These are phyloP conservation scores for Aleiodes alternator DNA, from an alignment of 2,888 invertebrate species.

Conservation along the genomic window DNA sequence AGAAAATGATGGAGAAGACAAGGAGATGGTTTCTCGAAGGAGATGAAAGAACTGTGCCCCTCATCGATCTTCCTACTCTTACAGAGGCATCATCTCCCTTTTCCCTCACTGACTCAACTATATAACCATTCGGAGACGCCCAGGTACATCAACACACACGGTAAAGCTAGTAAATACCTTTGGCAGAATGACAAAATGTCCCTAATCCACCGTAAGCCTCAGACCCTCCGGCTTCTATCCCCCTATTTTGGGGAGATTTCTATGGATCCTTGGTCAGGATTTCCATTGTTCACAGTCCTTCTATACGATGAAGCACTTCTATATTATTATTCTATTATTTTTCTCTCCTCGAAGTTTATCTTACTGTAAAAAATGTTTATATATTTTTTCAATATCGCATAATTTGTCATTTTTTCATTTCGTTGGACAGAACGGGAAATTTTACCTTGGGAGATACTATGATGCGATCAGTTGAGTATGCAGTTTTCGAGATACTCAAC, in stretches of 20 bases:
- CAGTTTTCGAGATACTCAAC: too few relatives aligned
- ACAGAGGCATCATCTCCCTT: constrained; percentile 21
- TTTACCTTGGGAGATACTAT: too few relatives aligned
- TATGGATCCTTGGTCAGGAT: constrained; percentile 44
- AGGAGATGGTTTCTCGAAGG: constrained; percentile 35
- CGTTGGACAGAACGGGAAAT: too few relatives aligned
- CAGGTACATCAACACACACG: constrained; percentile 47
- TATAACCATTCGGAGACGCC: constrained; percentile 14
- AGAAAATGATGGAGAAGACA: constrained; percentile 23
- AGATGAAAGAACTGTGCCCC: constrained; percentile 45
- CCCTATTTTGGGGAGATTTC: constrained; percentile 48
- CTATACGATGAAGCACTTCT: constrained; percentile 20
- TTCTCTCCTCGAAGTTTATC: not conserved
- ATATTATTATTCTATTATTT: constrained; percentile 23
- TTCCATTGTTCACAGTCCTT: constrained; percentile 27
- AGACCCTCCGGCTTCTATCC: constrained; percentile 52
- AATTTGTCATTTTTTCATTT: too few relatives aligned
- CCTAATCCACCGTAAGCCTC: constrained; percentile 59
- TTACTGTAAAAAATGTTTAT: too few relatives aligned
- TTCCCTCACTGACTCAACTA: constrained; percentile 38
- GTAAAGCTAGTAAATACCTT: constrained; percentile 54
- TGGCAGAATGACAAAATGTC: constrained; percentile 59
- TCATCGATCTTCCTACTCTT: constrained; percentile 54
- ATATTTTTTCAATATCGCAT: too few relatives aligned
- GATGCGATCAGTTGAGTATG: too few relatives aligned